Conservation (phyloP, 2,888 invertebrate species). For the Antheraea yamamai region DNA sequence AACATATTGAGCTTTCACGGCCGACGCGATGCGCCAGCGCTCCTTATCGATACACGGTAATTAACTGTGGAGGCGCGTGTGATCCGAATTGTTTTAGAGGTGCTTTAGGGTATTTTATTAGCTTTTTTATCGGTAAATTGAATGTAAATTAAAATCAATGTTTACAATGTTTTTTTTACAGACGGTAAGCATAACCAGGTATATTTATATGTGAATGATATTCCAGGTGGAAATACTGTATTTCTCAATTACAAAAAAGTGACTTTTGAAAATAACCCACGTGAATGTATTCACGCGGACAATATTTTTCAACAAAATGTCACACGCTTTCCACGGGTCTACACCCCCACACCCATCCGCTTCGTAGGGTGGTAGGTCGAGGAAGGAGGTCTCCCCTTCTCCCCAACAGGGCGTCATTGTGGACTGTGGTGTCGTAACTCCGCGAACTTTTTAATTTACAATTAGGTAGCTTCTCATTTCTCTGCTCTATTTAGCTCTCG, state of each 20-base stretch:
- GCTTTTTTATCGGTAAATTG: constrained; percentile 21
- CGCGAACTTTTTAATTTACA: constrained; percentile 83
- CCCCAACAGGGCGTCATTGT: constrained; percentile 75
- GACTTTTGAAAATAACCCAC: constrained; percentile 77
- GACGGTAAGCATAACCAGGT: constrained; percentile 16
- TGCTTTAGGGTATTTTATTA: constrained; percentile 23
- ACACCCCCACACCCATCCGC: constrained; percentile 51
- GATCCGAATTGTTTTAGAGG: constrained; percentile 40
- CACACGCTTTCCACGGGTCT: constrained; percentile 80
- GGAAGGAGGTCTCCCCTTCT: constrained; percentile 44
- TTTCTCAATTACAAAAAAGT: constrained; percentile 35
- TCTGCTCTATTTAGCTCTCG: constrained; percentile 82
- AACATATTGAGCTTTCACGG: constrained; percentile 71
- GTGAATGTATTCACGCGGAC: constrained; percentile 80
- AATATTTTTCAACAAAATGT: constrained; percentile 83
- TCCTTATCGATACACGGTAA: constrained; percentile 60
- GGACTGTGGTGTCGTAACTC: constrained; percentile 83
- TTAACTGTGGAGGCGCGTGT: constrained; percentile 53
- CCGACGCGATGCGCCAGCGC: constrained; percentile 57
- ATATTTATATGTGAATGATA: background rate
- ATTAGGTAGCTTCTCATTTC: constrained; percentile 83
- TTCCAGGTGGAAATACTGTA: background rate
- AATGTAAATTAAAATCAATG: constrained; percentile 20
- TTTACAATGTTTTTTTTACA: constrained; percentile 20
- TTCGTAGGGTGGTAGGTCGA: constrained; percentile 31